Evolutionary conservation across 1,140 invertebrate genomes (phyloP).

Genomic region (Dreissena polymorpha): DNA sequence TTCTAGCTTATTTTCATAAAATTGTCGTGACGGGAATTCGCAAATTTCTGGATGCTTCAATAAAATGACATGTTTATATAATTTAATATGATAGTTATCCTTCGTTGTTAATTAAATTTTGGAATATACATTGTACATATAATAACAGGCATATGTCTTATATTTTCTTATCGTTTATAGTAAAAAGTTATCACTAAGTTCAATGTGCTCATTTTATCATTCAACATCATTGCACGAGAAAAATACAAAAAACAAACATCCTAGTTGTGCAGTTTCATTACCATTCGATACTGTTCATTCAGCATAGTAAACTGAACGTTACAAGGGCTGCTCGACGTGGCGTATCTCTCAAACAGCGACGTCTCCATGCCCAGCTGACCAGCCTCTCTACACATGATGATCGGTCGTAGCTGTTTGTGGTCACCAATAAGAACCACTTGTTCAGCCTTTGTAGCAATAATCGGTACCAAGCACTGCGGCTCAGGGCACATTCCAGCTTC

Average conservation of each 20-base stretch:
- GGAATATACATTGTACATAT: no score
- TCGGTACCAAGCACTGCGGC: conserved; percentile 72
- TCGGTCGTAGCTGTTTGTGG: conserved; percentile 74
- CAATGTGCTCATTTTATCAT: no score
- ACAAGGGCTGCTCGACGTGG: conserved; percentile 1
- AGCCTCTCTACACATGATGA: conserved; percentile 69
- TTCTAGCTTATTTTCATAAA: conserved; percentile 66
- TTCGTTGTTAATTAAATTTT: no score
- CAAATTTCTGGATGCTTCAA: conserved; percentile 70
- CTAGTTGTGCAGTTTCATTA: conserved; percentile 30
- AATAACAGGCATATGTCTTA: no score
- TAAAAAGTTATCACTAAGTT: no score
- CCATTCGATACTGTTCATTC: conserved; percentile 75
- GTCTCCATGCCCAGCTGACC: conserved; percentile 67
- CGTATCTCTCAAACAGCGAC: conserved; percentile 75
- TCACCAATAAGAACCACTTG: conserved; percentile 77
- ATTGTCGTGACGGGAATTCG: conserved; percentile 69
- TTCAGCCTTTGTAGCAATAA: conserved; percentile 67
- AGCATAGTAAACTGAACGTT: conserved; percentile 57
- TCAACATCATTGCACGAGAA: no score
- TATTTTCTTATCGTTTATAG: no score
- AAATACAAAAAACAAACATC: no score
- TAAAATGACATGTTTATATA: conserved; percentile 22
- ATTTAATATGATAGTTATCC: background rate
- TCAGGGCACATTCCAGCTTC: conserved; percentile 76